Evolutionary conservation across 2,797 vertebrate species (phyloP).

Genomic region (Aplochiton taeniatus): DNA sequence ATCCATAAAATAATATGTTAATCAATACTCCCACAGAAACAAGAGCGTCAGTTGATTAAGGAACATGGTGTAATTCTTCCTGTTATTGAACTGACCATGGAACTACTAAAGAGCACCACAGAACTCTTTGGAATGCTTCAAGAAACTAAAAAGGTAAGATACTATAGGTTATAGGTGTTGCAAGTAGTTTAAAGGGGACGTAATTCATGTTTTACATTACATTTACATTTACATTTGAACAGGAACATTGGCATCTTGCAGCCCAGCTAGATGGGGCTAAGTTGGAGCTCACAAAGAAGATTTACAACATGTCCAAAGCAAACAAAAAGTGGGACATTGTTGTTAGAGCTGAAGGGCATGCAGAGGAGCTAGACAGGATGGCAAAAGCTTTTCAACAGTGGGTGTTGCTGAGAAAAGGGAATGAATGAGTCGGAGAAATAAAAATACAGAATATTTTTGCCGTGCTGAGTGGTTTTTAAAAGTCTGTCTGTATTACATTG

Average conservation of each 20-base stretch:
- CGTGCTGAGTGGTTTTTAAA: too few relatives aligned
- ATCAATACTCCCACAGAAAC: slow-evolving; percentile 54
- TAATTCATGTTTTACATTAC: too few relatives aligned
- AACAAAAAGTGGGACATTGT: slow-evolving; percentile 67
- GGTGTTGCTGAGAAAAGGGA: slow-evolving; percentile 36
- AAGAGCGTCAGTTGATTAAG: slow-evolving; percentile 58
- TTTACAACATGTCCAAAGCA: slow-evolving; percentile 61
- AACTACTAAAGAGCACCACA: slow-evolving; percentile 68
- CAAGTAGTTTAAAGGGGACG: too few relatives aligned
- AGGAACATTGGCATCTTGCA: slow-evolving; percentile 79
- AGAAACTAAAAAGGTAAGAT: slow-evolving; percentile 73
- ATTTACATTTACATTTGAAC: neutral
- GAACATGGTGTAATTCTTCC: slow-evolving; percentile 60
- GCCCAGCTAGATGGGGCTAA: slow-evolving; percentile 78
- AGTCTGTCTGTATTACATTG: neutral
- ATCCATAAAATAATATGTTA: neutral
- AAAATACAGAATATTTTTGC: neutral
- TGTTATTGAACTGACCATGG: slow-evolving; percentile 59
- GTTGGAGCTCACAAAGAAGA: slow-evolving; percentile 68
- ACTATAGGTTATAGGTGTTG: neutral
- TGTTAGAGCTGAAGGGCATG: slow-evolving; percentile 76
- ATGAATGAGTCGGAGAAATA: neutral
- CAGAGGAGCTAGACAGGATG: slow-evolving; percentile 69
- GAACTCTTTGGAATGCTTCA: slow-evolving; percentile 59
- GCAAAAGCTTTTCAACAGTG: slow-evolving; percentile 80